phyloP scores from a whole-genome alignment of 2,113 vertebrate genomes.

The Eupsittula cactorum region DNA sequence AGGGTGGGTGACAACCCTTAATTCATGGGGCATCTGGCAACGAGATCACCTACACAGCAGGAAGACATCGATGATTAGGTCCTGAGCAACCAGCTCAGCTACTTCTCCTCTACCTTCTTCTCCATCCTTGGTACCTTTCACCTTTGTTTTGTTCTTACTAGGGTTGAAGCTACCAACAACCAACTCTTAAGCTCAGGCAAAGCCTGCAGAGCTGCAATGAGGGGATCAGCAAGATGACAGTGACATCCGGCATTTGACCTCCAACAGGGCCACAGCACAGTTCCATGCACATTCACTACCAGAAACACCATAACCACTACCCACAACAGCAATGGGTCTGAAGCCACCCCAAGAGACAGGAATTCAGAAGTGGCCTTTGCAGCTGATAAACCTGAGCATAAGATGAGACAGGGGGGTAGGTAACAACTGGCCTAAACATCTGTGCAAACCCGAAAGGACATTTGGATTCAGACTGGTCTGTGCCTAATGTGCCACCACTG shows the following conservation, averaged over 20 bases:
- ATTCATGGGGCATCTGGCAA: not conserved
- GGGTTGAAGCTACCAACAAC: not conserved
- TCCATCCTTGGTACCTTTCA: not conserved
- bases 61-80: not conserved
- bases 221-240: not conserved
- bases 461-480: not conserved
- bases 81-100: not conserved
- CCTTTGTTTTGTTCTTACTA: not conserved
- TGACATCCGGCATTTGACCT: not conserved
- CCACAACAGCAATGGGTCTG: not conserved
- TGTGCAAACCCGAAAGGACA: not conserved
- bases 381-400: not conserved
- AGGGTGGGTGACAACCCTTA: not conserved
- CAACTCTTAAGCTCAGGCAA: not conserved
- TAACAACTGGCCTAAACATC: not conserved
- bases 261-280: not conserved
- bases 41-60: not conserved
- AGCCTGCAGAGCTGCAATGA: not conserved
- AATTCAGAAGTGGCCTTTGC: not conserved
- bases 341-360: not conserved
- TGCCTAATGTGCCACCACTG: accelerated
- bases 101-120: not conserved
- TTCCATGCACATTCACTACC: not conserved
- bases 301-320: not conserved
- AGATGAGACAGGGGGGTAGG: not conserved